These are phyloP conservation scores for Clamator glandarius DNA, from an alignment of 2,797 vertebrate species.

Conservation along the genomic window DNA sequence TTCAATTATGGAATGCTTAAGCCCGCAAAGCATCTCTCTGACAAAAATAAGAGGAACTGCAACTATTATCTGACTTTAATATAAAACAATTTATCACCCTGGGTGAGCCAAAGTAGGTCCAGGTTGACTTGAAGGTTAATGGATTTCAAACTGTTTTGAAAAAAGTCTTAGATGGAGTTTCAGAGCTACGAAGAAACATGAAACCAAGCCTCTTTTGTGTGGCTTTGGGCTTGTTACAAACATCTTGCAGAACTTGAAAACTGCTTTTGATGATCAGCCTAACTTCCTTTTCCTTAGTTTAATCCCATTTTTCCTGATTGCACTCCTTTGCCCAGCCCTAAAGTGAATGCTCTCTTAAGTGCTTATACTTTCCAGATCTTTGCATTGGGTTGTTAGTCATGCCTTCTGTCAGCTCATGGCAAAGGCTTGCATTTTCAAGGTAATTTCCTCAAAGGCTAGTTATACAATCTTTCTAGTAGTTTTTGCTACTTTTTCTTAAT, in stretches of 20 bases:
- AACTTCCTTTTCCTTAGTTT: constrained; percentile 28
- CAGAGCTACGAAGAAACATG: not conserved
- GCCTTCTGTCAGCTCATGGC: not conserved
- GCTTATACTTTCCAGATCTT: not conserved
- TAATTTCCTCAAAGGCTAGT: not conserved
- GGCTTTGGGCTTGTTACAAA: constrained; percentile 53
- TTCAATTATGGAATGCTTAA: not conserved
- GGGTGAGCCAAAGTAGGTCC: constrained; percentile 19
- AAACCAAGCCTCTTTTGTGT: constrained; percentile 50
- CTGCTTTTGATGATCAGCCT: constrained; percentile 35
- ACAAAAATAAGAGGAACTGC: not conserved
- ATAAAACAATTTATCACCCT: not conserved
- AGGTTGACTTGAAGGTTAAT: constrained; percentile 53
- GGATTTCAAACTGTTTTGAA: constrained; percentile 7
- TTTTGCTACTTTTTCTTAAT: not conserved
- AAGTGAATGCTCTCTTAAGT: not conserved
- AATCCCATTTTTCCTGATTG: constrained; percentile 49
- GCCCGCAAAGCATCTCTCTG: not conserved
- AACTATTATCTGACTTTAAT: constrained; percentile 6
- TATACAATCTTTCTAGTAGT: not conserved
- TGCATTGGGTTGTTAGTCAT: not conserved
- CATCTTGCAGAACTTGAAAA: constrained; percentile 37
- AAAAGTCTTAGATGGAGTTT: not conserved
- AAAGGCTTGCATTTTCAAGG: not conserved
- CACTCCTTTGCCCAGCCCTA: not conserved